Evolutionary conservation across 2,113 vertebrate genomes (phyloP), one percentile per base, ranked within the genome.

Genomic region (Zosterops pallidus): DNA sequence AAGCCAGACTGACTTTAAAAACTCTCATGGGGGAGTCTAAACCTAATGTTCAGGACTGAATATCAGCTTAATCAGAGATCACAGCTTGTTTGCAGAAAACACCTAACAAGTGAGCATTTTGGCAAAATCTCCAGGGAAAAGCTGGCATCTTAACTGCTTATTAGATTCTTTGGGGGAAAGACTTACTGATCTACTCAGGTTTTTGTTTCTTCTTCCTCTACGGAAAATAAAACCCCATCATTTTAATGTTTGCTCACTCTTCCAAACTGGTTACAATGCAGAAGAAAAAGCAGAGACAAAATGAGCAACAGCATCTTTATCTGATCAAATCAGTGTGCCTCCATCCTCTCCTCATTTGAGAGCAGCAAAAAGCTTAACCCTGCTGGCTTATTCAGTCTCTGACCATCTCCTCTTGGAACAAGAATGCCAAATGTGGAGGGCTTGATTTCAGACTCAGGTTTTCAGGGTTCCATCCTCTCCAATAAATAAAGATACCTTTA

Each of bases 281-380:
- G 19, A 16, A 55, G 26, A 74, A 72, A 60, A 4, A 2, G 4
- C 28, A 47, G 1, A 65, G 25, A 57, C 11, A 86, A 68, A 76
- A 49, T 3, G 5, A 94, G 23, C 41, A 53, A 62, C 3, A 69
- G 37, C 46, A 92, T 55, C 21, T 83, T 71, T 41, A 69, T 39
- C 25, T 83, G 25, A 62, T 46, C 5, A 55, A 31, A 59, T 46
- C 31, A 76, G 26, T 0, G 0, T 46, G 50, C 6, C 39, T 77
- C 24, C 18, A 47, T 19, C 11, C 49, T 78, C 8, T 46, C 46
- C 37, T 69, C 9, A 64, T 70, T 9, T 70, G 46, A 90, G 31
- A 28, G 21, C 21, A 55, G 56, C 18, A 83, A 74, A 78, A 85
- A 70, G 5, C 37, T 69, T 69, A 92, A 60, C 26, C 13, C 7